These are phyloP conservation scores for Drosophila murphyi DNA, from an alignment of 1,140 invertebrate genomes.

Conservation along the genomic window DNA sequence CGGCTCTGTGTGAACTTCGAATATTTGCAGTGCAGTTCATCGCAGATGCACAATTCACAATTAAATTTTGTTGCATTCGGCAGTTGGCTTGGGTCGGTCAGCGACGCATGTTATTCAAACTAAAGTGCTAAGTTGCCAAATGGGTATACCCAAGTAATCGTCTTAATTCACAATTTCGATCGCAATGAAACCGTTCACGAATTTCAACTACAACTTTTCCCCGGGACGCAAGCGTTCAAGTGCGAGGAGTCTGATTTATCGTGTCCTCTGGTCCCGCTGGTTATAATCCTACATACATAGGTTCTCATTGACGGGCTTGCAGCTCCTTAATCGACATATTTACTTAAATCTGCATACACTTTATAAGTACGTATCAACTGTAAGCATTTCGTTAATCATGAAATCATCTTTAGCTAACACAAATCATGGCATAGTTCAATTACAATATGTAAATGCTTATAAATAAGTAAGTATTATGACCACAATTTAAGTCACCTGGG, in stretches of 20 bases:
- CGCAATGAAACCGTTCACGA: conserved; percentile 78
- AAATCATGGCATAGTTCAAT: conserved; percentile 11
- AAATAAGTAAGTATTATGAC: not conserved
- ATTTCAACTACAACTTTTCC: conserved; percentile 77
- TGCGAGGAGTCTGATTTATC: conserved; percentile 18
- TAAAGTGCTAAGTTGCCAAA: conserved; percentile 22
- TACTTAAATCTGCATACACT: not conserved
- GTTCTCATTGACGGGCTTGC: conserved; percentile 27
- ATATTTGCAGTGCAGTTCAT: not conserved
- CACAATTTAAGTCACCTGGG: conserved; percentile 10
- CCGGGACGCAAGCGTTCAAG: conserved; percentile 56
- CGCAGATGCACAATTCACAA: conserved; percentile 33
- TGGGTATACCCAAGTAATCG: not conserved
- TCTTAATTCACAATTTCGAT: conserved; percentile 5
- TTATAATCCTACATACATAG: conserved; percentile 22
- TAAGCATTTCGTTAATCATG: conserved; percentile 6
- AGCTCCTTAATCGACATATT: conserved; percentile 6
- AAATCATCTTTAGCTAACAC: conserved; percentile 2
- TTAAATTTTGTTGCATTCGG: conserved; percentile 34
- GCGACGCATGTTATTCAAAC: conserved; percentile 22
- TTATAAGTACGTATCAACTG: conserved; percentile 7
- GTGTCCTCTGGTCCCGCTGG: conserved; percentile 2
- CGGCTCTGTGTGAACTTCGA: conserved; percentile 5
- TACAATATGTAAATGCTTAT: not conserved
- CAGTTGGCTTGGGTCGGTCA: conserved; percentile 19